Conservation (phyloP, 1,140 invertebrate species). For the Drosophila prosaltans region DNA sequence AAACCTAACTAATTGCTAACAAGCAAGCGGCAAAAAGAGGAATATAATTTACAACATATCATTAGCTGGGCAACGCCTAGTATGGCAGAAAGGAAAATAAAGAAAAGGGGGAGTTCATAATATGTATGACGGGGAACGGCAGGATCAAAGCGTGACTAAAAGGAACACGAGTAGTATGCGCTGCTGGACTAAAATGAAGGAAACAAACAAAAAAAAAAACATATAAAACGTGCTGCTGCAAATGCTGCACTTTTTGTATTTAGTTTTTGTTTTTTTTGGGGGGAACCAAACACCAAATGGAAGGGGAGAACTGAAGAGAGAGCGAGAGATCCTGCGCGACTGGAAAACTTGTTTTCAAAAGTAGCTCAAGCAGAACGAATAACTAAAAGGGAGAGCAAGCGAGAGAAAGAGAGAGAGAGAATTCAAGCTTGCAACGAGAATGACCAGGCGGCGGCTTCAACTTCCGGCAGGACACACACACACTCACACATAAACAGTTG, state of each 20-base stretch:
- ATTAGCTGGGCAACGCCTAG: conserved; percentile 74
- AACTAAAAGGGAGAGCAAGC: conserved; percentile 5
- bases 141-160: conserved; percentile 77
- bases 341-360: conserved; percentile 71
- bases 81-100: conserved; percentile 5
- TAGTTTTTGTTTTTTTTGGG: background rate
- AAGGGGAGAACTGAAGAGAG: background rate
- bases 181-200: conserved; percentile 24
- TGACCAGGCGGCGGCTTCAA: conserved; percentile 73
- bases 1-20: conserved; percentile 63
- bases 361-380: conserved; percentile 52
- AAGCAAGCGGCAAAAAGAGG: conserved; percentile 28
- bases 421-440: conserved; percentile 59
- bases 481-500: conserved; percentile 44
- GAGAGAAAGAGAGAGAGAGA: conserved; percentile 20
- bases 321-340: conserved; percentile 48
- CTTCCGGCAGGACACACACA: conserved; percentile 76
- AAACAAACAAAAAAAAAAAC: conserved; percentile 11
- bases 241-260: conserved; percentile 42
- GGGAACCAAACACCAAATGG: conserved; percentile 15
- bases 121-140: conserved; percentile 38
- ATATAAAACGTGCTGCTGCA: conserved; percentile 36
- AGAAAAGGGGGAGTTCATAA: conserved; percentile 14
- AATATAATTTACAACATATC: conserved; percentile 81
- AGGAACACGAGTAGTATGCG: conserved; percentile 31